phyloP scores from a whole-genome alignment of 2,113 vertebrate genomes.

The Chelonoidis abingdonii region DNA sequence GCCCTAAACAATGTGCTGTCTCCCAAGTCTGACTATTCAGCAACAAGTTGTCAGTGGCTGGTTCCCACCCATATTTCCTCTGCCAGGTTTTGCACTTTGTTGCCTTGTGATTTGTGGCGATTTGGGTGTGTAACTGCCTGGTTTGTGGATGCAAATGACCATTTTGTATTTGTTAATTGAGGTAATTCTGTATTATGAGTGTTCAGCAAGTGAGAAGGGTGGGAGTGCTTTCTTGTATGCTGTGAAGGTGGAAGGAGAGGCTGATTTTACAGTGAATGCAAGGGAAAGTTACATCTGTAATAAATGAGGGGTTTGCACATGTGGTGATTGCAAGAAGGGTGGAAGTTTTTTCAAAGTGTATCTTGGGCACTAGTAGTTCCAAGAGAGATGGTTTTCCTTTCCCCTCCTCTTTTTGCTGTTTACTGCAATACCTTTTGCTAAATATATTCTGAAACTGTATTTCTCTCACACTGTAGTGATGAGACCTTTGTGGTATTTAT shows the following conservation, averaged over 20 bases:
- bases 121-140: neutral
- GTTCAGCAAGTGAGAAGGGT: neutral
- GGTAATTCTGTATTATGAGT: neutral
- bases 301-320: rapidly evolving
- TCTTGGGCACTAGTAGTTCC: rapidly evolving
- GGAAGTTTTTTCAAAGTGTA: rapidly evolving
- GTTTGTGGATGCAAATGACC: neutral
- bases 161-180: neutral
- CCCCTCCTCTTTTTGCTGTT: rapidly evolving
- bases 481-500: neutral
- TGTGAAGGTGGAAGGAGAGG: neutral
- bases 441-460: neutral
- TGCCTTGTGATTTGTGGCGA: neutral
- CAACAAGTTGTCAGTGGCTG: neutral
- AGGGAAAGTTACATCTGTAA: rapidly evolving
- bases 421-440: too few species aligned
- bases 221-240: rapidly evolving
- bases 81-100: neutral
- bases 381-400: rapidly evolving
- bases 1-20: too few species aligned
- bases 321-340: rapidly evolving
- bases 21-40: too few species aligned
- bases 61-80: too few species aligned
- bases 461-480: neutral
- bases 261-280: rapidly evolving